These are phyloP conservation scores for Melitaea athalia DNA, from an alignment of 2,888 invertebrate genomes.

Conservation along the genomic window DNA sequence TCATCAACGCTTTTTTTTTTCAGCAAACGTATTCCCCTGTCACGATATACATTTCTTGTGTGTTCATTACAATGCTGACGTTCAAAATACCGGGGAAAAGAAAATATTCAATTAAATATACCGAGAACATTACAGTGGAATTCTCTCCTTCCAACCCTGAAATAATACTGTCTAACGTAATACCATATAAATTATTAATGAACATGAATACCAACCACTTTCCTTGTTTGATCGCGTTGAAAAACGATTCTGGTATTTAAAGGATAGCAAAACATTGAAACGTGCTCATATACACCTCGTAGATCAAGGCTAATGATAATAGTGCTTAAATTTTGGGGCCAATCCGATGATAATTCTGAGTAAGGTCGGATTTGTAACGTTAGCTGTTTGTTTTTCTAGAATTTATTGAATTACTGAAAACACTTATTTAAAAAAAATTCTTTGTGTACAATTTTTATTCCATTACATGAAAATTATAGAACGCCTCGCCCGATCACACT, in stretches of 20 bases:
- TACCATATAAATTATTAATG: constrained; percentile 58
- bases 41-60: constrained; percentile 19
- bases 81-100: constrained; percentile 24
- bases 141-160: constrained; percentile 47
- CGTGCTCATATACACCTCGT: background rate
- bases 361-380: background rate
- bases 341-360: background rate
- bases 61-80: constrained; percentile 20
- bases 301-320: background rate
- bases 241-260: constrained; percentile 34
- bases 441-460: too few species aligned
- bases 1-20: background rate
- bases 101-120: constrained; percentile 46
- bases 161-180: constrained; percentile 55
- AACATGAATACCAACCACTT: constrained; percentile 44
- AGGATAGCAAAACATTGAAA: constrained; percentile 30
- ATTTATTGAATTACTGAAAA: too few species aligned
- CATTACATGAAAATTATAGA: too few species aligned
- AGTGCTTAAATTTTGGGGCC: background rate
- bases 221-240: constrained; percentile 38
- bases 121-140: constrained; percentile 47
- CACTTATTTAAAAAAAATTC: too few species aligned
- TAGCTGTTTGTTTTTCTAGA: too few species aligned
- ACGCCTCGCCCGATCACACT: too few species aligned
- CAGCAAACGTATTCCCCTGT: constrained; percentile 7